Evolutionary conservation across 2,888 invertebrate genomes (phyloP).

Genomic region (Sthenelais limicola): DNA sequence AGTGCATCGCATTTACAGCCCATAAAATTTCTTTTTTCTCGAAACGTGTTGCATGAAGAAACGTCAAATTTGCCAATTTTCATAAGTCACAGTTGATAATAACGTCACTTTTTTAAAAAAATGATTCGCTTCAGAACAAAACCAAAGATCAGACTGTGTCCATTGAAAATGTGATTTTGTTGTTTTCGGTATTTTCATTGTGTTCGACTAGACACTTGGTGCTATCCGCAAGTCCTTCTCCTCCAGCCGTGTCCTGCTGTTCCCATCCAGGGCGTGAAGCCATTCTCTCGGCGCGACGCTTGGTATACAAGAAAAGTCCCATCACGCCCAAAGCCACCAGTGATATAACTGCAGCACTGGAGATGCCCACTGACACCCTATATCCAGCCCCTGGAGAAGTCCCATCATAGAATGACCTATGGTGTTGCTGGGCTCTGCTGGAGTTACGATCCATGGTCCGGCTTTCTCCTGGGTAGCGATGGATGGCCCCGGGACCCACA

Average conservation of each 20-base stretch:
- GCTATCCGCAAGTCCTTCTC: constrained; percentile 26
- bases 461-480: not conserved
- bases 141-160: constrained; percentile 32
- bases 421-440: not conserved
- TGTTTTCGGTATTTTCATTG: constrained; percentile 6
- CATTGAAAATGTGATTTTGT: constrained; percentile 27
- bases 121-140: too few species aligned
- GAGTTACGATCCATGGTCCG: not conserved
- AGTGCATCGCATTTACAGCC: too few species aligned
- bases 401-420: not conserved
- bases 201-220: constrained; percentile 34
- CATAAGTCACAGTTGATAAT: too few species aligned
- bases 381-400: not conserved
- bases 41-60: too few species aligned
- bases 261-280: constrained; percentile 9
- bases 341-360: constrained; percentile 10
- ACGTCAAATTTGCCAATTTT: too few species aligned
- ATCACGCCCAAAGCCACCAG: constrained; percentile 7
- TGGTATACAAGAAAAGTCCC: not conserved
- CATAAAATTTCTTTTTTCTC: too few species aligned
- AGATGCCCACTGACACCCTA: constrained; percentile 17
- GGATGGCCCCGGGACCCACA: too few species aligned
- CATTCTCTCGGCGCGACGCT: constrained; percentile 6
- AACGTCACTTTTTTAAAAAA: too few species aligned
- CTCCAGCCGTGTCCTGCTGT: constrained; percentile 10